Evolutionary conservation across 2,797 vertebrate genomes (phyloP), one percentile per base, ranked within the genome.

Genomic region (Setipinna tenuifilis): DNA sequence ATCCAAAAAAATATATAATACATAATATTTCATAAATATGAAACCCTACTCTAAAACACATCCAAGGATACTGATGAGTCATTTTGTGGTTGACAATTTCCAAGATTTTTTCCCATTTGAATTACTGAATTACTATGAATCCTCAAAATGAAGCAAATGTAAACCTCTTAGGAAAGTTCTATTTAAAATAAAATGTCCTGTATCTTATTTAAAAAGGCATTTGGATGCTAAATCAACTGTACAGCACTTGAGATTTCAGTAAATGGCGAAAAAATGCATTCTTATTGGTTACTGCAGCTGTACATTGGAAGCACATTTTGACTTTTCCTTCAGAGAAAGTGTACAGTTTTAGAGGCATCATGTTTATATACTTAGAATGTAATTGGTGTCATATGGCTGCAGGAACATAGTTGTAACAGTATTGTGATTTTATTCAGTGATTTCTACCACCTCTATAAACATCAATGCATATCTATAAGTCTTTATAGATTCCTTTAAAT

Each of bases 361-460:
- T 59, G 58, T 59, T 59, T 59, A 59, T 19, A 59, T 59, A 1
- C 58, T 21, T 59, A 59, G 21, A 59, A 59, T 59, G 17, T 21
- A 11, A 65, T 65, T 65, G 61, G 61, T 65, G 23, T 65, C 61
- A 65, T 65, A 65, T 65, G n/a, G 61, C 9, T 65, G 61, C 61
- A 65, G 11, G n/a, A 59, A 59, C 23, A 65, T 65, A 9, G 25
- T 65, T 65, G 10, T 25, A 65, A 65, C 61, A 65, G 23, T 65
- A 17, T 12, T 9, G n/a, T 25, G 61, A 65, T 65, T 65, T 54
- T 54, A 54, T 54, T 54, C 50, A 54, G 50, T 54, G 50, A 54
- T 9, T 54, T 7, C 7, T 54, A 54, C 50, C 50, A 9, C 50
- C 50, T 54, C 50, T 10, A 54, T 54, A 54, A 54, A 54, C 50